Evolutionary conservation across 2,888 invertebrate species (phyloP).

Genomic region (Eueremaeus valkanovi): DNA sequence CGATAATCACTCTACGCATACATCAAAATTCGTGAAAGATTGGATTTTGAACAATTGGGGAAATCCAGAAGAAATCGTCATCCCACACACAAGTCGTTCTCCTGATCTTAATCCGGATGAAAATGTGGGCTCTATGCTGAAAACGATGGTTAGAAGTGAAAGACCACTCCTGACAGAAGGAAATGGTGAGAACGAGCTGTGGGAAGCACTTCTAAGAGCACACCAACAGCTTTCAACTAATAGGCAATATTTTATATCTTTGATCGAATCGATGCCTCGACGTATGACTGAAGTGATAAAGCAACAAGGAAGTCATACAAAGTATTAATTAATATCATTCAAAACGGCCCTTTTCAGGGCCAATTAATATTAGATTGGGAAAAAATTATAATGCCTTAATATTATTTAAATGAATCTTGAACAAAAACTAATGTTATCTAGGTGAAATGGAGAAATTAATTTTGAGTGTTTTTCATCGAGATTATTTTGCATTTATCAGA

Average conservation of each 20-base stretch:
- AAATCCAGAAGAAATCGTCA: not conserved
- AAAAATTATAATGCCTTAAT: too few species aligned
- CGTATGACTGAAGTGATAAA: not conserved
- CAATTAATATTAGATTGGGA: too few species aligned
- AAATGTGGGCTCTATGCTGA: not conserved
- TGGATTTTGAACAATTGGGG: not conserved
- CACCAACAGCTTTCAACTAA: not conserved
- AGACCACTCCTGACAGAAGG: not conserved
- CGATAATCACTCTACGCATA: too few species aligned
- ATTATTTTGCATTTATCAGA: too few species aligned
- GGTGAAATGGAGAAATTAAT: too few species aligned
- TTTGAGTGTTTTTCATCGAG: too few species aligned
- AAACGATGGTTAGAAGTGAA: not conserved
- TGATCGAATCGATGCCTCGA: not conserved
- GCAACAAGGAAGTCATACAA: not conserved
- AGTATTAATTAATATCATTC: too few species aligned
- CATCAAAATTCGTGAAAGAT: not conserved
- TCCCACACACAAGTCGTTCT: not conserved
- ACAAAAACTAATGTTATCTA: too few species aligned
- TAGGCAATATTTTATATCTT: not conserved
- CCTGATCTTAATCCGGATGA: not conserved
- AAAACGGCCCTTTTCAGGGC: too few species aligned
- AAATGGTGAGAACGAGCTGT: not conserved
- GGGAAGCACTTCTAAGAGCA: not conserved
- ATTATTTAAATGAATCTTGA: too few species aligned